Evolutionary conservation across 2,113 vertebrate species (phyloP), one percentile per base, ranked within the genome.

Genomic region (Nothoprocta perdicaria): DNA sequence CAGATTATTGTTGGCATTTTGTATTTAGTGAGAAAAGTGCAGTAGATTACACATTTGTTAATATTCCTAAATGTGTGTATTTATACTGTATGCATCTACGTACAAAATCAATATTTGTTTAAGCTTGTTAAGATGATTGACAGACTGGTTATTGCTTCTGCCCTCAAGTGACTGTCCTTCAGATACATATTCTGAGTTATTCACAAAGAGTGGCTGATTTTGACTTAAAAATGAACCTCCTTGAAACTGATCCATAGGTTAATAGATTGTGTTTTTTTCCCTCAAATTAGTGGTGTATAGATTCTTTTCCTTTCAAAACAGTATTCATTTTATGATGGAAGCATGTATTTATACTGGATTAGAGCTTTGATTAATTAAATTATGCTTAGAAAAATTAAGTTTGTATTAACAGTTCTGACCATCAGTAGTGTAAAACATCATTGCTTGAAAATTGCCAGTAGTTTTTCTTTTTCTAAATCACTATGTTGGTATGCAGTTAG

Each of bases 81-180:
- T 92, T 75, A 88, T 73, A 83, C 84, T 73, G 29, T 83, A 79
- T 92, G 57, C n/a, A 55, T 79, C 80, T 91, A 80, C 63, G 65
- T 52, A 80, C 80, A 35, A 83, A 69, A 89, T 96, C 91, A 67
- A 61, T 90, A 92, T 84, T 95, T 92, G 89, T 83, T 95, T 91
- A 93, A 91, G 85, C 93, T 92, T 76, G 85, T 94, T 95, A 84
- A 76, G 78, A 92, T 97, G 96, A 98, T 93, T 97, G 97, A 94
- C 97, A 97, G 96, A 35, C 55, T 84, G 45, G 80, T 97, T 97
- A 97, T 97, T 97, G 77, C 87, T 95, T 92, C 57, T 92, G 92
- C 76, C 92, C 93, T 96, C 92, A 69, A 91, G 86, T 80, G 71
- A 65, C 88, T 91, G 95, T 88, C 88, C 82, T 86, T 79, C 92